Conservation (phyloP, 2,888 invertebrate genomes). For the Diplazon laetatorius region DNA sequence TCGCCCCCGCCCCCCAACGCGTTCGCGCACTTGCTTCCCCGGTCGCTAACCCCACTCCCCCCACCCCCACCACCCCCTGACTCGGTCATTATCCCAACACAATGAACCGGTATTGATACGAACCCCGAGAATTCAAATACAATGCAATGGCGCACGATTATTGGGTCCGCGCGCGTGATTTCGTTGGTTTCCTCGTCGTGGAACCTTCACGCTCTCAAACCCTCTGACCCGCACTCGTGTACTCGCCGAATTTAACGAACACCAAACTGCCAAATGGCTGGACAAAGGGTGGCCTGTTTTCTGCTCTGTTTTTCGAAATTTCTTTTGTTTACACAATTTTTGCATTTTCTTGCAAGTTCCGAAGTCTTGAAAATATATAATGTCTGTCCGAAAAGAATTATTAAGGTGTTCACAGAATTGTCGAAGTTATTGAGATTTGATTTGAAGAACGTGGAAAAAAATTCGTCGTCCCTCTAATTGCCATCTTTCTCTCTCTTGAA, state of each 20-base stretch:
- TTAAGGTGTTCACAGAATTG: too few species aligned
- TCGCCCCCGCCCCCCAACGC: background rate
- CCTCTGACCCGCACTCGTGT: conserved; percentile 8
- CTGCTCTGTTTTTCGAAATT: too few species aligned
- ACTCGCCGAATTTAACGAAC: conserved; percentile 2
- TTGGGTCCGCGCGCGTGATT: conserved; percentile 69
- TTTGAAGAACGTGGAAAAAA: conserved; percentile 1
- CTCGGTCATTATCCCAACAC: conserved; percentile 80
- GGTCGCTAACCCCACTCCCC: conserved; percentile 26
- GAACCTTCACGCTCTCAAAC: conserved; percentile 37
- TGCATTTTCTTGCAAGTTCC: too few species aligned
- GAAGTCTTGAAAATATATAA: too few species aligned
- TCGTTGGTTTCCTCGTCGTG: conserved; percentile 11
- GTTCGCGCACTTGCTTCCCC: background rate
- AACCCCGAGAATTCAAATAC: conserved; percentile 80
- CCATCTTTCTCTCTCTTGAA: background rate
- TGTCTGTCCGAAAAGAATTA: too few species aligned
- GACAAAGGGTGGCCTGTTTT: too few species aligned
- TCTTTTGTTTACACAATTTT: too few species aligned
- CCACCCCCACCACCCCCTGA: conserved; percentile 58
- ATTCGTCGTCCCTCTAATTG: background rate
- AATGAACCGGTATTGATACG: conserved; percentile 81
- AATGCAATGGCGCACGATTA: conserved; percentile 82
- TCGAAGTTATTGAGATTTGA: background rate
- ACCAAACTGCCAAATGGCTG: background rate